Evolutionary conservation across 2,888 invertebrate genomes (phyloP).

Genomic region (Caenorhabditis afra): DNA sequence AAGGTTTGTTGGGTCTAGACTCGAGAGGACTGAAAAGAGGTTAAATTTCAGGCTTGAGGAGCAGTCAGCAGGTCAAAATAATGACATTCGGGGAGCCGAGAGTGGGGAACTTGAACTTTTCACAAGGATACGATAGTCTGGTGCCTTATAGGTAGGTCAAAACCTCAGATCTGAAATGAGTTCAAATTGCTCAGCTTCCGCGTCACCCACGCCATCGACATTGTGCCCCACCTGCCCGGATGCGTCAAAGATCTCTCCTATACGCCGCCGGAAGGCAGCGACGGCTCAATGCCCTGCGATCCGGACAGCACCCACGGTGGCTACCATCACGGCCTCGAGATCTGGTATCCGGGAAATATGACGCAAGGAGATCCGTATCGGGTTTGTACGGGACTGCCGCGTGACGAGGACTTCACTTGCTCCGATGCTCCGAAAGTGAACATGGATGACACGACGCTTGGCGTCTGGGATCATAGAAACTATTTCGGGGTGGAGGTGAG

Average conservation of each 20-base stretch:
- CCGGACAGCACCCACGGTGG: constrained; percentile 56
- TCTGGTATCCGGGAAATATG: constrained; percentile 73
- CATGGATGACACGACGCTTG: constrained; percentile 60
- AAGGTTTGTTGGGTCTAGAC: constrained; percentile 28
- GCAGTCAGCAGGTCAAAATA: constrained; percentile 67
- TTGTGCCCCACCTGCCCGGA: constrained; percentile 77
- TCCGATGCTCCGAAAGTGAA: constrained; percentile 63
- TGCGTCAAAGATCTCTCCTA: constrained; percentile 71
- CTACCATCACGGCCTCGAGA: constrained; percentile 75
- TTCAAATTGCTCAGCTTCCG: constrained; percentile 68
- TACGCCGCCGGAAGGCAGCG: constrained; percentile 35
- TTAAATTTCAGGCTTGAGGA: constrained; percentile 52
- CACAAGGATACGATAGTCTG: constrained; percentile 68
- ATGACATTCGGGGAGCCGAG: constrained; percentile 78
- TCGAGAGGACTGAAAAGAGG: too few species aligned
- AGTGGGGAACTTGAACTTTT: constrained; percentile 72
- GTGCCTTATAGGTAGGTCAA: constrained; percentile 70
- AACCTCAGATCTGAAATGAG: too few species aligned
- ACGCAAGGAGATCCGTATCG: constrained; percentile 57
- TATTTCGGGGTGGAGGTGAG: constrained; percentile 66
- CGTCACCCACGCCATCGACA: constrained; percentile 73
- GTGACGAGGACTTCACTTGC: constrained; percentile 70
- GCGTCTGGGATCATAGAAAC: constrained; percentile 72
- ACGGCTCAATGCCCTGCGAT: constrained; percentile 68
- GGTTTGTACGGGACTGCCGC: constrained; percentile 67